Base-by-base conservation (phyloP, 1,140 invertebrate species). In the Musca domestica region DNA sequence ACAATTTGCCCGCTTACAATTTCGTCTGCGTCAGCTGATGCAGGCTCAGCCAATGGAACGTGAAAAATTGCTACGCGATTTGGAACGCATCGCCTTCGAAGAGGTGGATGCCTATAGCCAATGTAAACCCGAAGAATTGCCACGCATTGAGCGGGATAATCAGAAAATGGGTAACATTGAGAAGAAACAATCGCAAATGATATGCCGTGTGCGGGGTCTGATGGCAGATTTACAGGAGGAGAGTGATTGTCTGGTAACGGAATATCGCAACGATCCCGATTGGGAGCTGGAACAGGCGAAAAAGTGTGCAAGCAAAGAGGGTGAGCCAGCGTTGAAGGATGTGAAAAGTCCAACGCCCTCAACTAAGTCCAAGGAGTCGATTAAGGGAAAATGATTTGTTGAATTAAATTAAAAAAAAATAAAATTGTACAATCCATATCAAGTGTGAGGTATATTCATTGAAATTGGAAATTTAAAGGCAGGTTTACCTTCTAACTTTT, bases 1-100 rank as follows among this genome's bases (percentile, higher is more conserved):
- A 27, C 69, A 70, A 46, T 48, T 70, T 25, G 66, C 66, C 9
- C 65, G 66, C 7, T 20, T 70, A 19, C 69, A 70, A 52, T 67
- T 70, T 41, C 65, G 69, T 15, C 12, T 70, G 25, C 46, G 69
- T 2, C 69, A 70, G 51, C 67, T 67, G 10, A 51, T 67, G 12
- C 47, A 64, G 22, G 56, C 69, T 6, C 22, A 46, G 1, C 66
- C 66, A 10, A 25, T 27, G 54, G 66, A 67, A 67, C 61, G 65
- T 1, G n/a, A 25, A 14, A 2, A 23, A 17, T 30, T 70, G 9
- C 15, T 70, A 10, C 3, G n/a, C 0, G 69, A 67, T 52, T 23
- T 70, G n/a, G 66, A 67, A 14, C 20, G 48, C 9, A 12, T 64
- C 6, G 58, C 65, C n/a, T 67, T 70, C 17, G 27, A 67, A 41